Base-by-base conservation (phyloP, 2,888 invertebrate species). In the Pristionchus arcanus region DNA sequence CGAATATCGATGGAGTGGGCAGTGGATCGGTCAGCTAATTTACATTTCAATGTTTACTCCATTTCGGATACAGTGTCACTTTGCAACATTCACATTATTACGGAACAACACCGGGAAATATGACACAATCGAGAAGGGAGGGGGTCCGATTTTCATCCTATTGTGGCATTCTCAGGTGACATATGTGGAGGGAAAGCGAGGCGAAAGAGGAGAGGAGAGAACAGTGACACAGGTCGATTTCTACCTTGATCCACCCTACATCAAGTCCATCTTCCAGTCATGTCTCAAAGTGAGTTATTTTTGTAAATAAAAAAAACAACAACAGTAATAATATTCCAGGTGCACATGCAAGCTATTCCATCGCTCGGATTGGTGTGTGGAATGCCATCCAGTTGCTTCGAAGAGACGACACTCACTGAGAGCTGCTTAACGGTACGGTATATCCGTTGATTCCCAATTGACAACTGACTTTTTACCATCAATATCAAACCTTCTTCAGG, bases 251-350 rank as follows among this genome's bases (percentile, higher is more conserved):
- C 13, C 25, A 7, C 3, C 11, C 49, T 81, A 81, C 81, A 28
- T 81, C n/a, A 53, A 81, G 34, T 49, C 42, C 81, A 42, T 81
- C 49, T 53, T 81, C 49, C 49, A 81, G 28, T 81, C 81, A 13
- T 81, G 81, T 34, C 25, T 81, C 28, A 81, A 49, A 11, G 81
- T 81, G 28, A 81, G 81, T 77, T 13, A 63, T 49, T 49, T 7
- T 49, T 13, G 42, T n/a, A n/a, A 9, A 11, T 9, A n/a, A 63
- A n/a, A 11, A n/a, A n/a, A 63, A 63, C 11, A 63, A 21, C 28
- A 71, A 31, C 2, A 34, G 19, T 71, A 53, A 19, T 13, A 13
- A 53, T 5, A 25, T 53, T 49, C 3, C n/a, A 42, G 81, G 42
- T 49, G 42, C 49, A 53, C 11, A 49, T 81, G 49, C 19, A 34